Percentiles rank a stretch among this genome's conserved stretches.
phyloP scores from a whole-genome alignment of 92 coral and sea anemone species.

The Heteractis magnifica region DNA sequence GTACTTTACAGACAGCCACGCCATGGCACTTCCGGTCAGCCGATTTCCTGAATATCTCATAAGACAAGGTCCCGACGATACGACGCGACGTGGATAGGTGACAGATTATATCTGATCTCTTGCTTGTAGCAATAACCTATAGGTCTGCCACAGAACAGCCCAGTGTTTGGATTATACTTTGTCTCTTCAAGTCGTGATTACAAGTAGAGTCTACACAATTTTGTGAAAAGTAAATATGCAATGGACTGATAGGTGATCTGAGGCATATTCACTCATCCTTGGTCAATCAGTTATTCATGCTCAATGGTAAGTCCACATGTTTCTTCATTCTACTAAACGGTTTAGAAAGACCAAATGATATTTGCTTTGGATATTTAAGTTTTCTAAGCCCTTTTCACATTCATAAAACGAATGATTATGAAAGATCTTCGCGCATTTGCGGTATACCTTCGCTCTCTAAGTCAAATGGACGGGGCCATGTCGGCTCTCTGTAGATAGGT shows the following conservation, averaged over 20 bases:
- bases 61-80: constrained; percentile 1
- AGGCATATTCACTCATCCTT: not conserved
- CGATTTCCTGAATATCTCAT: constrained; percentile 16
- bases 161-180: not conserved
- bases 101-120: not conserved
- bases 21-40: constrained; percentile 33
- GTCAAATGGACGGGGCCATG: not conserved
- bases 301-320: not conserved
- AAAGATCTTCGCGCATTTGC: not conserved
- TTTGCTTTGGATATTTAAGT: not conserved
- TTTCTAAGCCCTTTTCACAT: not conserved
- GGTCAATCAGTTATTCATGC: not conserved
- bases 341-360: not conserved
- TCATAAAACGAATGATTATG: not conserved
- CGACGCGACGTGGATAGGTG: not conserved
- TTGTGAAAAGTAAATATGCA: not conserved
- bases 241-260: not conserved
- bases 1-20: not conserved
- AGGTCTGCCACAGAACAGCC: not conserved
- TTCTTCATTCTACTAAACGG: not conserved
- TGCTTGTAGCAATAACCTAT: not conserved
- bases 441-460: constrained; percentile 16
- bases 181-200: not conserved
- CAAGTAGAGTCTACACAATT: not conserved
- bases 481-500: not conserved